Percentiles rank a stretch among this genome's conserved stretches.
phyloP scores from a whole-genome alignment of 2,113 vertebrate genomes.

The Melanerpes formicivorus region DNA sequence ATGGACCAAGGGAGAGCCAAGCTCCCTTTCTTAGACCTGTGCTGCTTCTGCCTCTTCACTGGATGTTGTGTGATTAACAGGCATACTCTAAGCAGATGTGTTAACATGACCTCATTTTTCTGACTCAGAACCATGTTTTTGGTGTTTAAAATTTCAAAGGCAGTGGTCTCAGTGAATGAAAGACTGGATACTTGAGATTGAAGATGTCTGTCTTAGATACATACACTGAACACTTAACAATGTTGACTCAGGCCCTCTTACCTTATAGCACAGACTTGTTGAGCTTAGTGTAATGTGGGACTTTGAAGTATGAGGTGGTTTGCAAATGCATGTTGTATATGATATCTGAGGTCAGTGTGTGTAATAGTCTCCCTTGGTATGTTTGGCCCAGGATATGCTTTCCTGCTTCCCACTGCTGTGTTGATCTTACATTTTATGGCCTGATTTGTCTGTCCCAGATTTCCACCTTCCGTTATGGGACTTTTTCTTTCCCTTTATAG shows the following conservation, averaged over 20 bases:
- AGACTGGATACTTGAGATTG: neutral
- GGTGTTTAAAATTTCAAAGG: neutral
- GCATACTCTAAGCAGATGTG: accelerated
- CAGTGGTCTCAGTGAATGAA: neutral
- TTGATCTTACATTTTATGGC: slow-evolving; percentile 46
- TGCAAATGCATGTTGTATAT: slow-evolving; percentile 2
- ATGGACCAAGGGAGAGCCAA: neutral
- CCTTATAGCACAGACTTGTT: neutral
- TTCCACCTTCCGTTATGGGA: slow-evolving; percentile 45
- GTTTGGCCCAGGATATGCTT: slow-evolving; percentile 22
- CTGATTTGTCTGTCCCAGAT: slow-evolving; percentile 45
- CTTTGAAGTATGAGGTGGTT: slow-evolving; percentile 26
- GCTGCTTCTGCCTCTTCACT: neutral
- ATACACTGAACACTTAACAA: neutral
- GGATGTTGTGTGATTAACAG: neutral
- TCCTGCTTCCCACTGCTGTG: slow-evolving; percentile 30
- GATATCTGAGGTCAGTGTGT: slow-evolving; percentile 21
- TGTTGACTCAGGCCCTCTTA: neutral
- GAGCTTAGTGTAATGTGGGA: neutral
- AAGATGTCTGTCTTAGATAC: neutral
- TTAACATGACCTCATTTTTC: neutral
- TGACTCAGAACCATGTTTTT: neutral
- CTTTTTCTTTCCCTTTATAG: slow-evolving; percentile 55
- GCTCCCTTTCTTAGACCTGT: neutral
- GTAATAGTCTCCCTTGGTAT: slow-evolving; percentile 37